Evolutionary conservation across 2,888 invertebrate genomes (phyloP), one percentile per base, ranked within the genome.

Genomic region (Platycheirus albimanus): DNA sequence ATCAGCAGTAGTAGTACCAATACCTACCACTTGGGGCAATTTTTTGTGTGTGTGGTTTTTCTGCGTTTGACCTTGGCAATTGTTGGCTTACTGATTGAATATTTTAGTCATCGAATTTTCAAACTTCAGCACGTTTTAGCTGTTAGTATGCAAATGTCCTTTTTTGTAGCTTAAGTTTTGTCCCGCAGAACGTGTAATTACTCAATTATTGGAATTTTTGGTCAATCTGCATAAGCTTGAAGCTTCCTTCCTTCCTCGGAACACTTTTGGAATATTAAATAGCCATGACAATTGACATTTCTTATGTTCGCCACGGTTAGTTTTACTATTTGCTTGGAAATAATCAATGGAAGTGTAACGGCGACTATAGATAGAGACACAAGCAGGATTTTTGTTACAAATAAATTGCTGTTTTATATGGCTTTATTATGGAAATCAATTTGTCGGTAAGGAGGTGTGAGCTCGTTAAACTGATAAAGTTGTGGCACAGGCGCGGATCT

Each of bases 71-170:
- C 66, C 71, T 67, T 70, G 76, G 71, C 33, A 47, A 61, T 70
- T 45, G 38, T 69, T 75, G 58, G 49, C 43, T 58, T 28, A 19
- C 19, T 43, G 61, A 74, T 63, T 58, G 74, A 74, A 47, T 28
- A 36, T 51, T 38, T 64, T 49, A 8, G 8, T 33, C 43, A 38
- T 54, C 10, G 63, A 69, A 51, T 69, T 72, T 66, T 76, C 47
- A 43, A 61, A 71, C 41, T 52, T 66, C 63, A 47, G 30, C 79
- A 72, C 76, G 76, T 81, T 63, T 43, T 30, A n/a, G 33, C 64
- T 43, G 56, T 83, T 78, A 72, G 64, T 69, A 78, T 83, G 67
- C 72, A 83, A 83, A 83, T 78, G 54, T 30, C n/a, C 45, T 77
- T 36, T 36, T 72, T 45, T 56, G 4, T 13, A 7, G 11, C 11